Evolutionary conservation across 2,888 invertebrate species (phyloP), one percentile per base, ranked within the genome.

Genomic region (Philereme vetulata): DNA sequence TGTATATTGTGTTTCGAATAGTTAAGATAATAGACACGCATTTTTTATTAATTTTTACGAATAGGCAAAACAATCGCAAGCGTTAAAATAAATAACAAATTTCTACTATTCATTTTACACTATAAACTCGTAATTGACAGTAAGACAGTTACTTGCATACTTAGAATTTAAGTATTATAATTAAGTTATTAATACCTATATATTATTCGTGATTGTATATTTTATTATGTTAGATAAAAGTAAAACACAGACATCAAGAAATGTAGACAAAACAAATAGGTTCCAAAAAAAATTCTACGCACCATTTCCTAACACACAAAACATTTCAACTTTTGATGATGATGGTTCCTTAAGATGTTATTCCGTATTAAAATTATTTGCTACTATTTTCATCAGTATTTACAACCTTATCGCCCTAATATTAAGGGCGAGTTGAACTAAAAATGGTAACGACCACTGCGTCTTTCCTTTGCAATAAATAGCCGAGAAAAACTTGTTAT

Each of bases 41-140:
- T 38, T 40, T 44, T n/a, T 54, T 46, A 51, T 36, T 33, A 42
- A 47, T 48, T 42, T 51, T 49, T 42, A 59, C n/a, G 49, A 50
- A 55, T 34, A n/a, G 36, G 52, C 51, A 57, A 54, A 56, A 21
- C 35, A 51, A 56, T 42, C 8, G 48, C 21, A 56, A 56, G 50
- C 53, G 10, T 11, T 9, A 42, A 21, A n/a, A 45, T n/a, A 33
- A 52, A 44, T 42, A 56, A 51, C 43, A 53, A 59, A 50, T 59
- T 42, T 52, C 38, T 43, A 42, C 9, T n/a, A 46, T 49, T 56
- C 33, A 59, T 54, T 62, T 62, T 49, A 58, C 54, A 57, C 59
- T 60, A 61, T 62, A 47, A 60, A 57, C 51, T 64, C 58, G 56
- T 70, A 70, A 70, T 70, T 70, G 70, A 70, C 69, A 64, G 35